These are phyloP conservation scores for Linnaemya vulpina DNA, from an alignment of 2,888 invertebrate genomes.

Conservation along the genomic window DNA sequence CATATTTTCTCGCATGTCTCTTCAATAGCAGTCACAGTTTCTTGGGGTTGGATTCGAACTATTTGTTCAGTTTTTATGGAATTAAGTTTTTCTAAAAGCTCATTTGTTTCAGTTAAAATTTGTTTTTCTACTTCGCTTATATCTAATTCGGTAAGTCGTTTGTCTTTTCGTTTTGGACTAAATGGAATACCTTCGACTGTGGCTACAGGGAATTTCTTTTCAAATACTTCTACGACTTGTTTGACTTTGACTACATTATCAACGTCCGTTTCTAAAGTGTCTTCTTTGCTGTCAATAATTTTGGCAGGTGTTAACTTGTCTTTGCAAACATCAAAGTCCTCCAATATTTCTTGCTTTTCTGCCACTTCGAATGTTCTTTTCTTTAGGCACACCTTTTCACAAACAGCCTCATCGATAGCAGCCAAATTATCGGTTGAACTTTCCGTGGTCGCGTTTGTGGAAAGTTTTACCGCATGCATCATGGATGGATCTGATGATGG, in stretches of 20 bases:
- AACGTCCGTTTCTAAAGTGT: constrained; percentile 28
- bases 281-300: constrained; percentile 33
- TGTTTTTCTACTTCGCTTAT: constrained; percentile 75
- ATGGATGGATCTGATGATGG: constrained; percentile 74
- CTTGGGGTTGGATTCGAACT: constrained; percentile 45
- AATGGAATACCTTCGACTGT: constrained; percentile 75
- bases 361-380: constrained; percentile 77
- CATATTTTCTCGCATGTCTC: constrained; percentile 78
- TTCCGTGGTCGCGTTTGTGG: constrained; percentile 75
- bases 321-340: background rate
- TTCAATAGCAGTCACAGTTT: constrained; percentile 72
- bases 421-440: constrained; percentile 67
- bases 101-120: constrained; percentile 76
- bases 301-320: constrained; percentile 65
- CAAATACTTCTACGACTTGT: constrained; percentile 84
- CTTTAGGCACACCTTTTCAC: constrained; percentile 77
- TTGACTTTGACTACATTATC: constrained; percentile 84
- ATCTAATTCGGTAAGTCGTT: constrained; percentile 71
- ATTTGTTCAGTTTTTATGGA: background rate
- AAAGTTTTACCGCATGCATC: constrained; percentile 74
- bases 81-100: constrained; percentile 74
- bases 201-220: constrained; percentile 79
- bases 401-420: constrained; percentile 77
- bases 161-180: constrained; percentile 79
- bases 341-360: constrained; percentile 70